Base-by-base conservation (phyloP, 1,140 invertebrate species). In the Tenebrio molitor region DNA sequence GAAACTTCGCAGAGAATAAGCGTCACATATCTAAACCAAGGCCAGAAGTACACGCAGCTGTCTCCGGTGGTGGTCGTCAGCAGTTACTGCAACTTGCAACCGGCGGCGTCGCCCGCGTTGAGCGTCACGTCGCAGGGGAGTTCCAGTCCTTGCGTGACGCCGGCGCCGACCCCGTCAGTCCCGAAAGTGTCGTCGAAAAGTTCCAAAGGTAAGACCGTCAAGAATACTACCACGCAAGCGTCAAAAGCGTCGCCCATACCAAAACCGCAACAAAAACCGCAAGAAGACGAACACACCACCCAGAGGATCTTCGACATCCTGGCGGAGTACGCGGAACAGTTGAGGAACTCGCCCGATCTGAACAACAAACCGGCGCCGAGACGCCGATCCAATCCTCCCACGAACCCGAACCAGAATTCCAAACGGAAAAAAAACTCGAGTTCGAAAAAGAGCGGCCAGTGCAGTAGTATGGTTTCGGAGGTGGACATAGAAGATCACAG, bases 331-430 rank as follows among this genome's bases (percentile, higher is more conserved):
- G 91, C 92, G 36, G 92, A 93, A 76, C 92, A 93, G 77, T 83
- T 93, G 29, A 84, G 92, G 66, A 93, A 93, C 80, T 93, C 91
- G 2, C 92, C 92, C 0, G 92, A 93, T 81, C 77, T 91, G 12
- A 93, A 93, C 79, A 92, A 93, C 81, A 94, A 93, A 81, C 92
- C 92, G 0, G 92, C 92, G 0, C 92, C 91, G 0, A 84, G 91
- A 70, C 85, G 91, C 78, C 85, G 91, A 64, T 90, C 91, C 0
- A 92, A 93, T 81, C 91, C 90, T 2, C 91, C 91, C 0, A 89
- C 90, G 0, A 92, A 91, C 84, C 89, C 91, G 2, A 82, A 75
- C 87, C 87, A 73, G 86, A 91, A 33, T 88, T 89, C 91, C 0
- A 93, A 93, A 75, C 84, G 91, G 7, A 93, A 93, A 80, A 93